phyloP scores from a whole-genome alignment of 1,140 invertebrate genomes.

The Trachymyrmex septentrionalis region DNA sequence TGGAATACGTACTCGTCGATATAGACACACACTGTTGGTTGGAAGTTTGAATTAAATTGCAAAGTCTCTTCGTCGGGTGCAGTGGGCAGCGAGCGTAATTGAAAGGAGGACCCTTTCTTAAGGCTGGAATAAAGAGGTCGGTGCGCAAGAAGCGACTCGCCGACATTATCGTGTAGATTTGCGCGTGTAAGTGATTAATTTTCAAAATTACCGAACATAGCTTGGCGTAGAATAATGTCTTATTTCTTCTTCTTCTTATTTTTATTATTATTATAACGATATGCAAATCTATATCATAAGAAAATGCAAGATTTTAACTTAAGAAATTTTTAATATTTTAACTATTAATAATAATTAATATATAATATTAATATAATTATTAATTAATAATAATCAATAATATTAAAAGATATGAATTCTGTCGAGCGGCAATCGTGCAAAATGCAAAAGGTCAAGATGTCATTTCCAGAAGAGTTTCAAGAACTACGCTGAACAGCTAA shows the following conservation, averaged over 20 bases:
- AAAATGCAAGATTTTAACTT: neutral
- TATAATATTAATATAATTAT: neutral
- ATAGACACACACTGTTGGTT: constrained; percentile 40
- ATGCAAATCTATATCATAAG: neutral
- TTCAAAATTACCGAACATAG: neutral
- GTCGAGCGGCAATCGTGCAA: neutral
- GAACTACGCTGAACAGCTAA: neutral
- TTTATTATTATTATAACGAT: neutral
- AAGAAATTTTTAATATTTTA: neutral
- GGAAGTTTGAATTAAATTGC: constrained; percentile 72
- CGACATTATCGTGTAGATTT: constrained; percentile 21
- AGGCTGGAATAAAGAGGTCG: constrained; percentile 51
- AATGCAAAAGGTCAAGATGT: neutral
- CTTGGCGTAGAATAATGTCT: neutral
- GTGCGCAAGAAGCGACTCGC: constrained; percentile 22
- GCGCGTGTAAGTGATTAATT: constrained; percentile 22
- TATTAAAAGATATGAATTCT: neutral
- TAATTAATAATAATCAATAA: neutral
- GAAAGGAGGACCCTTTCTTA: constrained; percentile 58
- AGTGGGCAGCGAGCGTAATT: constrained; percentile 71
- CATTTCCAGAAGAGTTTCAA: neutral
- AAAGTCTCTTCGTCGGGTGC: constrained; percentile 55
- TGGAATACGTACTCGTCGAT: constrained; percentile 70
- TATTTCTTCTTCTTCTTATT: too few relatives aligned
- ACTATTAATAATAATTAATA: too few relatives aligned